Evolutionary conservation across 2,797 vertebrate genomes (phyloP).

Genomic region (Cynopterus sphinx): DNA sequence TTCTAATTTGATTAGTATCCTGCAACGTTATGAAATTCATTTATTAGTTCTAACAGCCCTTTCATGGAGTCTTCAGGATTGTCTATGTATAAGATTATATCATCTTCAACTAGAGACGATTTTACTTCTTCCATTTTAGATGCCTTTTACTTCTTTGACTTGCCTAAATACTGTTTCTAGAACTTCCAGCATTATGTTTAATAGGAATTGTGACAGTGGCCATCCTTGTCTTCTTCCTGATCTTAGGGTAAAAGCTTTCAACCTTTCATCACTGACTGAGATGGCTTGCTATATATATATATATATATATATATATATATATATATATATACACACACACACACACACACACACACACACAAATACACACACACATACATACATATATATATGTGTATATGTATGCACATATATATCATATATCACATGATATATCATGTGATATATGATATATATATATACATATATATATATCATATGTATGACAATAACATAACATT

Average conservation of each 20-base stretch:
- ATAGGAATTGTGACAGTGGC: neutral
- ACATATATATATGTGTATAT: too few relatives aligned
- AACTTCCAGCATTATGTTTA: neutral
- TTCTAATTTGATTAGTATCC: neutral
- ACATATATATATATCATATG: neutral
- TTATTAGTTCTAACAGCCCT: neutral
- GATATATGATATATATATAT: neutral
- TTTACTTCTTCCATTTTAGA: neutral
- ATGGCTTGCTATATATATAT: neutral
- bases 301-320: too few relatives aligned
- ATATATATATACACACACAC: too few relatives aligned
- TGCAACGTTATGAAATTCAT: neutral
- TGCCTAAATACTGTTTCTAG: neutral
- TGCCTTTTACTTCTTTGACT: neutral
- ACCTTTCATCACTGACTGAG: neutral
- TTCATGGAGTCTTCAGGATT: neutral
- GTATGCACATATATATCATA: too few relatives aligned
- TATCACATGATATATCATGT: too few relatives aligned
- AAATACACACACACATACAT: too few relatives aligned
- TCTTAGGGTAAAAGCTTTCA: neutral
- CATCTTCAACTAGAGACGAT: too few relatives aligned
- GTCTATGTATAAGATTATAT: too few relatives aligned
- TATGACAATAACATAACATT: too few relatives aligned
- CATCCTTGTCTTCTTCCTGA: neutral
- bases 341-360: too few relatives aligned